phyloP scores from a whole-genome alignment of 2,888 invertebrate genomes.

The Cryptocephalus primarius region DNA sequence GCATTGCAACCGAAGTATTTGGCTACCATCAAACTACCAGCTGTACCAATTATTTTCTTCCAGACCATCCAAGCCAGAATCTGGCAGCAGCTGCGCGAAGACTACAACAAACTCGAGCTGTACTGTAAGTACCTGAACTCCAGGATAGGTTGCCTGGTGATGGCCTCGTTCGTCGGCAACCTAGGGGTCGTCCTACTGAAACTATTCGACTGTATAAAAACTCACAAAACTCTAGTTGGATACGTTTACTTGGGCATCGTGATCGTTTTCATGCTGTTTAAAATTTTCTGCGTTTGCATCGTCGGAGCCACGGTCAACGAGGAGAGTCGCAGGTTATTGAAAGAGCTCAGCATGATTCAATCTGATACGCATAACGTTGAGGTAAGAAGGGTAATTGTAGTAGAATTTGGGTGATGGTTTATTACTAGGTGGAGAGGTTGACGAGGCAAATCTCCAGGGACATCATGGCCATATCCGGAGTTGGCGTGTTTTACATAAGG shows the following conservation, averaged over 20 bases:
- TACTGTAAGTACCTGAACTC: slow-evolving; percentile 50
- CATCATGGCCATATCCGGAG: slow-evolving; percentile 30
- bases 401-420: neutral
- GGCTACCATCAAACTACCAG: slow-evolving; percentile 1
- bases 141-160: slow-evolving; percentile 50
- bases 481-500: slow-evolving; percentile 14
- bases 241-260: slow-evolving; percentile 5
- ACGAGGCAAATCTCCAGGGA: slow-evolving; percentile 24
- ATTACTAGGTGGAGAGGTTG: slow-evolving; percentile 24
- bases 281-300: slow-evolving; percentile 44
- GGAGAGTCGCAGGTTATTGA: slow-evolving; percentile 36
- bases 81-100: slow-evolving; percentile 54
- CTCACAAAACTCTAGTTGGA: neutral
- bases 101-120: slow-evolving; percentile 51
- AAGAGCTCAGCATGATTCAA: slow-evolving; percentile 16
- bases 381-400: neutral
- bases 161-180: slow-evolving; percentile 58
- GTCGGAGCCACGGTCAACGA: slow-evolving; percentile 44
- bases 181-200: slow-evolving; percentile 63
- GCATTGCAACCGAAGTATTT: slow-evolving; percentile 10
- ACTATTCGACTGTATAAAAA: slow-evolving; percentile 50
- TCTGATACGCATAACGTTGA: slow-evolving; percentile 26
- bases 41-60: slow-evolving; percentile 8
- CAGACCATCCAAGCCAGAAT: slow-evolving; percentile 48
- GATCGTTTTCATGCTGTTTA: slow-evolving; percentile 4